Evolutionary conservation across 2,113 vertebrate genomes (phyloP).

Genomic region (Collichthys lucidus): DNA sequence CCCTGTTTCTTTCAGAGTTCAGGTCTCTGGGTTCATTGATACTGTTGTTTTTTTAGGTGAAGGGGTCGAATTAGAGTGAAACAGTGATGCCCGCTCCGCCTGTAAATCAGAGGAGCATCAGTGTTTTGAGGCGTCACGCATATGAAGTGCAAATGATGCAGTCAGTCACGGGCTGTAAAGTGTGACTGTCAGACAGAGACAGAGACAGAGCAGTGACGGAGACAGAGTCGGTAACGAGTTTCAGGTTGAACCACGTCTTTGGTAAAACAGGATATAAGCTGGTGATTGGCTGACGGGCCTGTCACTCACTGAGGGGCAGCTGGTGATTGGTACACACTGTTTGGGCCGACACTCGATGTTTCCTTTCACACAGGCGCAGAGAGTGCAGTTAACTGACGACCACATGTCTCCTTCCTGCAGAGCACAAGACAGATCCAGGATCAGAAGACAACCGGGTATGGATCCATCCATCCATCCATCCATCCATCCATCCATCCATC

Average conservation of each 20-base stretch:
- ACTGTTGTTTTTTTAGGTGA: neutral
- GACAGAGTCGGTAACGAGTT: neutral
- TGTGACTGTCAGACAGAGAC: constrained; percentile 20
- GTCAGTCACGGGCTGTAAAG: constrained; percentile 68
- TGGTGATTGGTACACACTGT: constrained; percentile 92
- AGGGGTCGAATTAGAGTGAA: neutral
- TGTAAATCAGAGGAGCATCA: constrained; percentile 50
- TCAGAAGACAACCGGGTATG: neutral
- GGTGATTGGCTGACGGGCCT: constrained; percentile 27
- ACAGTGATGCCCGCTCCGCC: neutral
- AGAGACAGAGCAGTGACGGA: constrained; percentile 18
- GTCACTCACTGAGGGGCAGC: constrained; percentile 92
- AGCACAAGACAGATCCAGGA: neutral
- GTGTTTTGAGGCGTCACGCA: constrained; percentile 46
- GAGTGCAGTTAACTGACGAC: constrained; percentile 95
- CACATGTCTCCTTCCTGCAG: constrained; percentile 96
- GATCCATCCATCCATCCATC: neutral
- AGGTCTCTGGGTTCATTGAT: neutral
- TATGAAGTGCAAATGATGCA: constrained; percentile 28
- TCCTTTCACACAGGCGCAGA: constrained; percentile 94
- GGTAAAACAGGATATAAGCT: neutral
- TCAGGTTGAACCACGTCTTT: neutral
- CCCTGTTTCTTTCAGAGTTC: neutral
- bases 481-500: neutral
- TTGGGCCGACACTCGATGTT: constrained; percentile 92